phyloP scores from a whole-genome alignment of 1,140 invertebrate species.

The Apis florea region DNA sequence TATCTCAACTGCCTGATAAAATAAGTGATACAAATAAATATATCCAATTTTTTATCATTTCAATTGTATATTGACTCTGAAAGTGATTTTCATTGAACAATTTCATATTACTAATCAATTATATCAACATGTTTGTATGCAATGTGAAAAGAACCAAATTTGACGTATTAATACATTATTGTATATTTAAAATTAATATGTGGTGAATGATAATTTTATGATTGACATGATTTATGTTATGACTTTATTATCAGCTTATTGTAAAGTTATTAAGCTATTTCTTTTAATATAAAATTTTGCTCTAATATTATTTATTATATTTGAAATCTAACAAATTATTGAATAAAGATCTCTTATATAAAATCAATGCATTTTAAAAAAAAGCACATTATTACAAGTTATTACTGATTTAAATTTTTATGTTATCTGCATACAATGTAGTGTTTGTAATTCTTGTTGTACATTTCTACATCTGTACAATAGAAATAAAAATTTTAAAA shows the following conservation, averaged over 20 bases:
- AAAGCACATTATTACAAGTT: background rate
- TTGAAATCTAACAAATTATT: conserved; percentile 19
- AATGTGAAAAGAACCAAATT: conserved; percentile 5
- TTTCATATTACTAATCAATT: conserved; percentile 14
- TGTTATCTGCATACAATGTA: conserved; percentile 9
- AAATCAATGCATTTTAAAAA: background rate
- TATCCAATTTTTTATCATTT: conserved; percentile 22
- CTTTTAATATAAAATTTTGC: conserved; percentile 17
- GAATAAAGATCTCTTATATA: conserved; percentile 8
- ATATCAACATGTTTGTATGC: conserved; percentile 4
- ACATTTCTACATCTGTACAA: background rate
- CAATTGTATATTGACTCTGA: background rate
- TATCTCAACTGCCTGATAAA: conserved; percentile 18
- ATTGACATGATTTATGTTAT: background rate
- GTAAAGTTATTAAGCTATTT: conserved; percentile 1
- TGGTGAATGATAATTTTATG: background rate
- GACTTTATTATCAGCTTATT: conserved; percentile 12
- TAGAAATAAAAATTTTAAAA: conserved; percentile 20
- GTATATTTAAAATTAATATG: background rate
- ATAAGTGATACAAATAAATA: conserved; percentile 7
- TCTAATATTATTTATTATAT: conserved; percentile 21
- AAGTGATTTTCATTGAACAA: conserved; percentile 14
- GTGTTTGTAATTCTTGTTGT: conserved; percentile 10
- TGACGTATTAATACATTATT: background rate
- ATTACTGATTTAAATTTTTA: conserved; percentile 15